phyloP scores from a whole-genome alignment of 2,797 vertebrate genomes.

The Manis pentadactyla region DNA sequence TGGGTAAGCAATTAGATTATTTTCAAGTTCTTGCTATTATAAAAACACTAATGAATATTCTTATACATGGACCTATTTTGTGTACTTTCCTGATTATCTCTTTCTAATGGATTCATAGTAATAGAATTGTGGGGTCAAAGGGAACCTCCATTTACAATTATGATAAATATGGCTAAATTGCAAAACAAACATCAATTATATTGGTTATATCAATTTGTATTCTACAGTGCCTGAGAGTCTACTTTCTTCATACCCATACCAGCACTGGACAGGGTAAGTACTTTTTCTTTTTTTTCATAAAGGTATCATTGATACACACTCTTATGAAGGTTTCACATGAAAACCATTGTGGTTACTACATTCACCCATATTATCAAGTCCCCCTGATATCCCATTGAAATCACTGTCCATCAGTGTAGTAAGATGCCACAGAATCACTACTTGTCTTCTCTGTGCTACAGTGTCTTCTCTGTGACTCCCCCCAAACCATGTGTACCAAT shows the following conservation, averaged over 20 bases:
- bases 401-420: too few relatives aligned
- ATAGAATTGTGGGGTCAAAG: background rate
- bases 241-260: background rate
- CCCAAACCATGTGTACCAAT: too few relatives aligned
- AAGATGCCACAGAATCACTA: too few relatives aligned
- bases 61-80: background rate
- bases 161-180: background rate
- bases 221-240: background rate
- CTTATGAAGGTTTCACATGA: too few relatives aligned
- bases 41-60: slow-evolving; percentile 42
- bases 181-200: background rate
- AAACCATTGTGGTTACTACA: too few relatives aligned
- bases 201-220: background rate
- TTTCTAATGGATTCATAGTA: slow-evolving; percentile 33
- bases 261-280: background rate
- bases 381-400: too few relatives aligned
- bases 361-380: too few relatives aligned
- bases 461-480: too few relatives aligned
- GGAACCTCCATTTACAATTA: background rate
- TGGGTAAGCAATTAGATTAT: slow-evolving; percentile 43
- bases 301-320: too few relatives aligned
- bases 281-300: too few relatives aligned
- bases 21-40: background rate
- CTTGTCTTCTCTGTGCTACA: too few relatives aligned
- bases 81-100: background rate